Evolutionary conservation across 2,113 vertebrate genomes (phyloP).

Genomic region (Trogon surrucura): DNA sequence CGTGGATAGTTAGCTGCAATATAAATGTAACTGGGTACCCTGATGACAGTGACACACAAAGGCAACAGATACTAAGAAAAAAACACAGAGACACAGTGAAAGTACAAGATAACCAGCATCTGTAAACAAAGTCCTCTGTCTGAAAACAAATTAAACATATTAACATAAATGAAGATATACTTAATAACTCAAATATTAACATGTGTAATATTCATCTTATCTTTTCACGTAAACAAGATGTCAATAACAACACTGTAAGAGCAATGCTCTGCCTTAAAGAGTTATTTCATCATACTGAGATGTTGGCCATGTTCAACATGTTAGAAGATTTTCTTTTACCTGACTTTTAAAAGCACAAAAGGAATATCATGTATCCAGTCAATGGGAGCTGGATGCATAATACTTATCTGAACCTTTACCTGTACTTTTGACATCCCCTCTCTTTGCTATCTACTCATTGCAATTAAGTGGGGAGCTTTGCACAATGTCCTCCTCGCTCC

Average conservation of each 20-base stretch:
- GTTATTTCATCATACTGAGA: neutral
- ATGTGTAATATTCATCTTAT: neutral
- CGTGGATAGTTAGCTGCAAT: neutral
- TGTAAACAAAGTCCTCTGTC: neutral
- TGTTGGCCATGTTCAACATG: neutral
- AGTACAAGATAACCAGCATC: neutral
- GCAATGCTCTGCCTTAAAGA: neutral
- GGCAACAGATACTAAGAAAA: neutral
- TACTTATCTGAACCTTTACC: neutral
- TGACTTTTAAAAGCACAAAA: neutral
- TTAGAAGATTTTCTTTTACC: neutral
- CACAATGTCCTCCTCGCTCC: neutral
- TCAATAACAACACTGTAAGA: neutral
- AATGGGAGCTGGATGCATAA: neutral
- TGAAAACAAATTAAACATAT: neutral
- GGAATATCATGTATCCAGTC: neutral
- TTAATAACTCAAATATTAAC: neutral
- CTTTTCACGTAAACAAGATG: neutral
- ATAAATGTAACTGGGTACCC: neutral
- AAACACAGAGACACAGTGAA: neutral
- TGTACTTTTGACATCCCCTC: neutral
- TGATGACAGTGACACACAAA: neutral
- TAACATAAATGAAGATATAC: neutral
- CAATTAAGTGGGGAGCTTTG: neutral
- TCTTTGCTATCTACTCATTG: neutral